Conservation (phyloP, 2,888 invertebrate species). For the Plutella xylostella region DNA sequence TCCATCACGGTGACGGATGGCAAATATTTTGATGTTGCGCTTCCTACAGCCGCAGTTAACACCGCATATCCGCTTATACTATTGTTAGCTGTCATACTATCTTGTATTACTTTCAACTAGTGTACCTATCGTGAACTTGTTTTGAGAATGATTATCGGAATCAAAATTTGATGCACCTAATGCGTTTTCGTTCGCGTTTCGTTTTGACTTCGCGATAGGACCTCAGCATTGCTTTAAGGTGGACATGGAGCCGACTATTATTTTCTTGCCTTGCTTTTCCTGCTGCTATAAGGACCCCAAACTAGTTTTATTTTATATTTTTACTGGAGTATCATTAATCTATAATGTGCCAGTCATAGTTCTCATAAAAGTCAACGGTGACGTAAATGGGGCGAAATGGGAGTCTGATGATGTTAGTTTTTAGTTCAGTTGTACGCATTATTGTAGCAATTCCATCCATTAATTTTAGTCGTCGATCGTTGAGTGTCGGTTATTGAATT, state of each 20-base stretch:
- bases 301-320: no score
- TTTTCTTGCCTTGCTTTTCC: not conserved
- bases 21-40: slow-evolving; percentile 23
- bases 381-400: slow-evolving; percentile 36
- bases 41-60: not conserved
- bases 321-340: slow-evolving; percentile 41
- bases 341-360: slow-evolving; percentile 31
- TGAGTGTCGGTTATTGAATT: no score
- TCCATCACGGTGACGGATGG: slow-evolving; percentile 31
- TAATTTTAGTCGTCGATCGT: no score
- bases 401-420: slow-evolving; percentile 9
- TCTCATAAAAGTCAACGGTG: slow-evolving; percentile 17
- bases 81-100: not conserved
- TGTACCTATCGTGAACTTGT: not conserved
- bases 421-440: no score
- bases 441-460: no score
- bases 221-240: not conserved
- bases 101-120: not conserved
- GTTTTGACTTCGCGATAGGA: not conserved
- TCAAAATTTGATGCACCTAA: no score
- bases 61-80: not conserved
- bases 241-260: no score
- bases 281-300: not conserved
- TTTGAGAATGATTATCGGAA: no score
- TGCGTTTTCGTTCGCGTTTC: not conserved